Evolutionary conservation across 2,113 vertebrate species (phyloP).

Genomic region (Artemisiospiza belli): DNA sequence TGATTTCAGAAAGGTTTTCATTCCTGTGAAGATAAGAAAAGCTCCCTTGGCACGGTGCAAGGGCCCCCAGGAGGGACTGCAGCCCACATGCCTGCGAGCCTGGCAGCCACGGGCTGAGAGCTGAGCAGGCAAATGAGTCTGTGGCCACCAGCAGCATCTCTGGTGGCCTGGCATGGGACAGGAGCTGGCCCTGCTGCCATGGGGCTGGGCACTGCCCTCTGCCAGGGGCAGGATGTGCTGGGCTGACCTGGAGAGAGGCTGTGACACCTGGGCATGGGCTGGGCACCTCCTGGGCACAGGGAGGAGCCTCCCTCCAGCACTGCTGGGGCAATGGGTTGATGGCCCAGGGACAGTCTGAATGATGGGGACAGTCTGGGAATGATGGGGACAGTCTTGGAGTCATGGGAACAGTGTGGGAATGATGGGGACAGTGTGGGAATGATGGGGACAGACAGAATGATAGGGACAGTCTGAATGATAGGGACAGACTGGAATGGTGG

Average conservation of each 20-base stretch:
- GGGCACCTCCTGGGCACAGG: accelerated
- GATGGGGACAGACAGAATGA: no score
- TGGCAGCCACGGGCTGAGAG: not conserved
- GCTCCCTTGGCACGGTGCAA: not conserved
- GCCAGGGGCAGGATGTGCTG: not conserved
- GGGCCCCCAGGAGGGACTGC: not conserved
- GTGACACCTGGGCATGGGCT: not conserved
- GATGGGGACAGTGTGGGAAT: no score
- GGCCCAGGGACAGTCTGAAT: no score
- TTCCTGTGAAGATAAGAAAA: conserved; percentile 42
- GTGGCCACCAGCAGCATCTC: not conserved
- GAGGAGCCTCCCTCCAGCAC: not conserved
- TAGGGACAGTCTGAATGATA: no score
- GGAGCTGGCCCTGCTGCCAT: not conserved
- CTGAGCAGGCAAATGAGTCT: not conserved
- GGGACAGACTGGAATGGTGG: no score
- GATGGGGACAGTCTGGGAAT: no score
- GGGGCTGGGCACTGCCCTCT: not conserved
- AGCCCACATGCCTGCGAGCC: not conserved
- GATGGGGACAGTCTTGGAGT: no score
- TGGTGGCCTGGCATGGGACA: not conserved
- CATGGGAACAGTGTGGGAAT: no score
- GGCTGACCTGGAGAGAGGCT: not conserved
- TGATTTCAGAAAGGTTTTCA: conserved; percentile 44
- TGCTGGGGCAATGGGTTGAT: accelerated